Base-by-base conservation (phyloP, 2,797 vertebrate species). In the Otus scops region DNA sequence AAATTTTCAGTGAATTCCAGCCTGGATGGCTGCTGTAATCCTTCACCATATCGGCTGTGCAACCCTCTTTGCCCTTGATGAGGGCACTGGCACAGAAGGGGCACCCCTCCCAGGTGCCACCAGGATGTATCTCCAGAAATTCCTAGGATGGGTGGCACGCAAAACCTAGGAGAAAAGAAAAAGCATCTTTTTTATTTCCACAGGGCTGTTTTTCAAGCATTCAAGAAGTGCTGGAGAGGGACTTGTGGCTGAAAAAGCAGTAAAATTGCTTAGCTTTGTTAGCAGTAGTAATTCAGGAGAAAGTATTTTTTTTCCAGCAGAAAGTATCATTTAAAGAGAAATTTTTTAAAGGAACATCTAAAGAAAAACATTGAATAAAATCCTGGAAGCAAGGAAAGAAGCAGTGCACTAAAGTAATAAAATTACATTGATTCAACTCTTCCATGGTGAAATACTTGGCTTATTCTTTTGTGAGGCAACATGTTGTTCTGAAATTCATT, bases 361-460 rank as follows among this genome's bases (percentile, higher is more conserved):
- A 28, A 82, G 59, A 78, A 76, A 86, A 81, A 75, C 15, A 47
- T 13, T 48, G 7, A 79, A n/a, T 68, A 70, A 87, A 69, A 56
- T 76, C n/a, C 51, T 86, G 30, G 57, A 86, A 86, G 41, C 17
- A 56, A 88, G 41, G 27, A 86, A 90, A 45, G 34, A 94, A 86
- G 12, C 27, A 54, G 3, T 69, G 38, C 2, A 22, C 85, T 47
- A 5, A 82, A 88, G 22, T 26, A 71, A 78, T 47, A 69, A 50
- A 80, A 86, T 39, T 32, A 53, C 53, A 85, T 77, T 60, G 36
- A 50, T 86, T 78, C 54, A 73, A 7, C 16, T 11, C 7, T 82
- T 86, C 38, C 36, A 43, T 2, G 10, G 50, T 57, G 30, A 86
- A 90, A 88, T 26, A 34, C 38, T 95, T 73, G 50, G 34, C 69